phyloP scores from a whole-genome alignment of 2,113 vertebrate species.

The Toxotes jaculatrix region DNA sequence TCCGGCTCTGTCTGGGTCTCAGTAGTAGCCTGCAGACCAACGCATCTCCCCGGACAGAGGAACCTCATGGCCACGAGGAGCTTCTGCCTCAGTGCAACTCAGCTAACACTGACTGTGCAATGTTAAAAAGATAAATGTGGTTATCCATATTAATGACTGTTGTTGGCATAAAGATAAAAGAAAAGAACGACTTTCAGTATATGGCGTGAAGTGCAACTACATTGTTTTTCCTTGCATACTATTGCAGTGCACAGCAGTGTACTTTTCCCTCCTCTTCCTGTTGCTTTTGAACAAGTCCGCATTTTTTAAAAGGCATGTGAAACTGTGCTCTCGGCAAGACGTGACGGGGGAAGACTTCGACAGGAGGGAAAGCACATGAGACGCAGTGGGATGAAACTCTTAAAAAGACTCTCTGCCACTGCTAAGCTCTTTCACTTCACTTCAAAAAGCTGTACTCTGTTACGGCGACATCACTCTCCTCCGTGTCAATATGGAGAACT shows the following conservation, averaged over 20 bases:
- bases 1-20: slow-evolving; percentile 14
- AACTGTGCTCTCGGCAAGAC: slow-evolving; percentile 21
- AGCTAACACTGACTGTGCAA: not conserved
- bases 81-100: slow-evolving; percentile 5
- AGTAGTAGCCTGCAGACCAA: slow-evolving; percentile 12
- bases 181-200: not conserved
- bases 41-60: slow-evolving; percentile 25
- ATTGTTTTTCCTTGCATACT: not conserved
- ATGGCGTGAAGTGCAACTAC: not conserved
- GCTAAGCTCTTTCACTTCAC: slow-evolving; percentile 27
- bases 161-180: slow-evolving; percentile 5
- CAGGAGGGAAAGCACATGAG: slow-evolving; percentile 14
- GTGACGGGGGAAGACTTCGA: slow-evolving; percentile 9
- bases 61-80: slow-evolving; percentile 9
- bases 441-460: slow-evolving; percentile 34
- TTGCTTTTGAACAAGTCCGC: slow-evolving; percentile 13
- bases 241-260: not conserved
- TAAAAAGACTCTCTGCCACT: slow-evolving; percentile 15
- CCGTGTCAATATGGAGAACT: slow-evolving; percentile 26
- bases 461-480: slow-evolving; percentile 4
- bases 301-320: slow-evolving; percentile 26
- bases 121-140: slow-evolving; percentile 15
- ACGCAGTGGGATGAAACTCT: slow-evolving; percentile 20
- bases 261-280: not conserved
- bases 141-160: slow-evolving; percentile 33